Percentiles rank a stretch among this genome's conserved stretches.
These are phyloP conservation scores for Drosophila recens DNA, from an alignment of 2,888 invertebrate genomes.

Conservation along the genomic window DNA sequence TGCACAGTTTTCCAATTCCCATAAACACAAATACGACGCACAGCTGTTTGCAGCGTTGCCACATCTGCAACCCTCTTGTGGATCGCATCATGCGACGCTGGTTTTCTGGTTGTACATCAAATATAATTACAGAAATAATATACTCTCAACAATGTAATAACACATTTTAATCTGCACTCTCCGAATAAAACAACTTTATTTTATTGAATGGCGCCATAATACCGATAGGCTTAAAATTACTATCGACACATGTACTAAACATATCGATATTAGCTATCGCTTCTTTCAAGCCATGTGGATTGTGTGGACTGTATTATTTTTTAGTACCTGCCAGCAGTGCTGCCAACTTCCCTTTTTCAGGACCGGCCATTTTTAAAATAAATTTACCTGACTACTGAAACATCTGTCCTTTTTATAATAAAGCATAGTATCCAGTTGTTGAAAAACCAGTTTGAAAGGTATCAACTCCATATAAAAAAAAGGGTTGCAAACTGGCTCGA, in stretches of 20 bases:
- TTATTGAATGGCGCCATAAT: neutral
- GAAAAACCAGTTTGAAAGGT: no score
- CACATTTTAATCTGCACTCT: neutral
- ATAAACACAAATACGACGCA: constrained; percentile 50
- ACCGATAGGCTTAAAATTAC: accelerated
- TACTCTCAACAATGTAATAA: neutral
- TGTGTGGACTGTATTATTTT: neutral
- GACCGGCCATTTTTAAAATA: no score
- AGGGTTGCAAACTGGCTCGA: no score
- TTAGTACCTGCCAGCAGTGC: neutral
- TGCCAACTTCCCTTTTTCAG: no score
- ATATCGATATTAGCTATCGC: neutral
- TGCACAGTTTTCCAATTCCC: constrained; percentile 39
- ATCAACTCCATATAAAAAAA: no score
- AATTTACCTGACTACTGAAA: no score
- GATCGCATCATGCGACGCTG: neutral
- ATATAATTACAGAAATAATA: neutral
- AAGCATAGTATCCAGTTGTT: no score
- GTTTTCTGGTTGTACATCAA: neutral
- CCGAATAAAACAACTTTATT: no score
- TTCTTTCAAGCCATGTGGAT: neutral
- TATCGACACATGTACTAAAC: neutral
- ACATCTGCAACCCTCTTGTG: constrained; percentile 6
- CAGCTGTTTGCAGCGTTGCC: constrained; percentile 62
- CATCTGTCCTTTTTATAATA: no score